Conservation (phyloP, 2,888 invertebrate species). For the Latheticus oryzae region DNA sequence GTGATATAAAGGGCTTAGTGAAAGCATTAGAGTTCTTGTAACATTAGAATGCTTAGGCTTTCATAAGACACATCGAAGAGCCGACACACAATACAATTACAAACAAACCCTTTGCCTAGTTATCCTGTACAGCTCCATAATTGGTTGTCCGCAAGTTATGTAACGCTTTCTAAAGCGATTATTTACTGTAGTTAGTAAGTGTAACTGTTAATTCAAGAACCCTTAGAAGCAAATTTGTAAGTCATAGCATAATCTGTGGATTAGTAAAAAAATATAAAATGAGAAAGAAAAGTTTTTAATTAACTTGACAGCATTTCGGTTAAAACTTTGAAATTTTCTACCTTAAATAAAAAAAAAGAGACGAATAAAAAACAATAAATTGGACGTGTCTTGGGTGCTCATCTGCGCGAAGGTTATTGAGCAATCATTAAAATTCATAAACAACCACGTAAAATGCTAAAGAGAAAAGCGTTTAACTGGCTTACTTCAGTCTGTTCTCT, state of each 20-base stretch:
- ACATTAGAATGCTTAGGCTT: slow-evolving; percentile 14
- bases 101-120: slow-evolving; percentile 22
- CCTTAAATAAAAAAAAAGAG: neutral
- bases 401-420: slow-evolving; percentile 24
- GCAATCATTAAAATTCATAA: slow-evolving; percentile 42
- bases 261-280: slow-evolving; percentile 13
- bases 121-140: slow-evolving; percentile 14
- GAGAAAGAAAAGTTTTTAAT: slow-evolving; percentile 5
- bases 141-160: slow-evolving; percentile 29
- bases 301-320: slow-evolving; percentile 3
- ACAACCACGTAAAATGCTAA: slow-evolving; percentile 34
- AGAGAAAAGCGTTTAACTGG: slow-evolving; percentile 37
- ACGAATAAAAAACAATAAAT: slow-evolving; percentile 23
- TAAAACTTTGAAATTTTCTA: slow-evolving; percentile 16
- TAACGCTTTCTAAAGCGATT: slow-evolving; percentile 18
- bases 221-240: neutral
- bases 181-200: slow-evolving; percentile 16
- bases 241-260: too few species aligned
- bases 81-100: slow-evolving; percentile 25
- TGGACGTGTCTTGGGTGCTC: slow-evolving; percentile 16
- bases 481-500: slow-evolving; percentile 36
- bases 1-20: too few species aligned
- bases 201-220: slow-evolving; percentile 22
- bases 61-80: slow-evolving; percentile 16
- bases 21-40: too few species aligned